Evolutionary conservation across 2,113 vertebrate genomes (phyloP).

Genomic region (Gopherus flavomarginatus): DNA sequence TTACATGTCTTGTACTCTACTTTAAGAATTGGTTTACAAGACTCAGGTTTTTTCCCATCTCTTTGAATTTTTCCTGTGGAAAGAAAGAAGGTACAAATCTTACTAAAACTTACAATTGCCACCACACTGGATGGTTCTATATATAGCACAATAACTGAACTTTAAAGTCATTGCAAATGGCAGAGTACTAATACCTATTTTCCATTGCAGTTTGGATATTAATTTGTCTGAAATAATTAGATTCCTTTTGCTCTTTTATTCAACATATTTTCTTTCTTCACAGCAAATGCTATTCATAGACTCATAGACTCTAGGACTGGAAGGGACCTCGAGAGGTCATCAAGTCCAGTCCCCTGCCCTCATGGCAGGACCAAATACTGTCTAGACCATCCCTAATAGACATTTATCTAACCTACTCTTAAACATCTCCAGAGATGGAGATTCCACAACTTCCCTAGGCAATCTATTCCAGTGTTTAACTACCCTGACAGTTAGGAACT

Average conservation of each 20-base stretch:
- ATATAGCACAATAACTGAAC: not conserved
- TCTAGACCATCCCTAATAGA: no score
- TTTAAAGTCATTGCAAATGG: not conserved
- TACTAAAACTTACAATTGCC: constrained; percentile 28
- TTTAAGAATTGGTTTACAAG: constrained; percentile 98
- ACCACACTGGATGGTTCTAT: not conserved
- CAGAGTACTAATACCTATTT: not conserved
- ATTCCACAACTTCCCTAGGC: no score
- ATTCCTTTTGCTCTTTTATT: not conserved
- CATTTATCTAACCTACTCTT: no score
- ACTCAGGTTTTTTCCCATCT: constrained; percentile 93
- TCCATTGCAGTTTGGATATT: not conserved
- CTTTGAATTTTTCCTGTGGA: constrained; percentile 91
- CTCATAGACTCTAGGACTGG: no score
- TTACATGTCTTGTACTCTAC: constrained; percentile 97
- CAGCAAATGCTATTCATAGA: not conserved
- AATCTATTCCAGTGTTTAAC: no score
- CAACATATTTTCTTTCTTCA: not conserved
- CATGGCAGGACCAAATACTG: no score
- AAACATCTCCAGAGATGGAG: no score
- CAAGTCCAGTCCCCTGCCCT: no score
- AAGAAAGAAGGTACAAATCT: constrained; percentile 52
- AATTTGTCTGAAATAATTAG: not conserved
- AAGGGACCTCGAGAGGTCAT: no score
- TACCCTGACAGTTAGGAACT: no score